Evolutionary conservation across 1,140 invertebrate genomes (phyloP).

Genomic region (Charaxes varanes): DNA sequence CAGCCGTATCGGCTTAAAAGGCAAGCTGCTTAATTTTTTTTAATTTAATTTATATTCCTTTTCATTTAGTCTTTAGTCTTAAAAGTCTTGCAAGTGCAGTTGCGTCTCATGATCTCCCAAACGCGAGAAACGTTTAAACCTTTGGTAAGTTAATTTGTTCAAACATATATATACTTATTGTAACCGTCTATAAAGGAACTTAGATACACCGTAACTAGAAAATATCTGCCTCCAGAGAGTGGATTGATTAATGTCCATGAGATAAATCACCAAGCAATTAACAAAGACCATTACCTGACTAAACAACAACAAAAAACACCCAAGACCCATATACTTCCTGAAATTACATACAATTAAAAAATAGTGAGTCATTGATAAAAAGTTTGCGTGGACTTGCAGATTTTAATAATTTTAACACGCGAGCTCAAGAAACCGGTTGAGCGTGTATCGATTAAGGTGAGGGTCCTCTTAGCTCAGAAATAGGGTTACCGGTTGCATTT

Average conservation of each 20-base stretch:
- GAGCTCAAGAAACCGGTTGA: slow-evolving; percentile 26
- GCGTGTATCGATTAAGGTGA: slow-evolving; percentile 33
- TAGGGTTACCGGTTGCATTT: background rate
- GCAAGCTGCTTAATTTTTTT: too few species aligned
- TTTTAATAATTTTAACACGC: slow-evolving; percentile 13
- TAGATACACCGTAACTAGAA: too few species aligned
- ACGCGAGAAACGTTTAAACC: too few species aligned
- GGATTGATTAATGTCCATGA: background rate
- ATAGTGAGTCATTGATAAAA: slow-evolving; percentile 18
- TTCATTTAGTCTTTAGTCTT: too few species aligned
- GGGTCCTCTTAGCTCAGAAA: slow-evolving; percentile 34
- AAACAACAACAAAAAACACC: background rate
- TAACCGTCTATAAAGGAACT: too few species aligned
- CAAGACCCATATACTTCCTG: slow-evolving; percentile 5
- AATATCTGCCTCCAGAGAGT: too few species aligned
- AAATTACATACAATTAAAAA: slow-evolving; percentile 5
- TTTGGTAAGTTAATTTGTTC: too few species aligned
- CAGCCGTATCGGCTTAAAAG: too few species aligned
- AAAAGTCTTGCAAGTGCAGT: too few species aligned
- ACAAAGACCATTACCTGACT: background rate
- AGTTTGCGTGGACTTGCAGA: slow-evolving; percentile 16
- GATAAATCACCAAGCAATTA: background rate
- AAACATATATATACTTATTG: too few species aligned
- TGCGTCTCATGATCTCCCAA: too few species aligned
- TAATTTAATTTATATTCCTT: too few species aligned